Conservation (phyloP, 2,113 vertebrate genomes). For the Orthonyx spaldingii region DNA sequence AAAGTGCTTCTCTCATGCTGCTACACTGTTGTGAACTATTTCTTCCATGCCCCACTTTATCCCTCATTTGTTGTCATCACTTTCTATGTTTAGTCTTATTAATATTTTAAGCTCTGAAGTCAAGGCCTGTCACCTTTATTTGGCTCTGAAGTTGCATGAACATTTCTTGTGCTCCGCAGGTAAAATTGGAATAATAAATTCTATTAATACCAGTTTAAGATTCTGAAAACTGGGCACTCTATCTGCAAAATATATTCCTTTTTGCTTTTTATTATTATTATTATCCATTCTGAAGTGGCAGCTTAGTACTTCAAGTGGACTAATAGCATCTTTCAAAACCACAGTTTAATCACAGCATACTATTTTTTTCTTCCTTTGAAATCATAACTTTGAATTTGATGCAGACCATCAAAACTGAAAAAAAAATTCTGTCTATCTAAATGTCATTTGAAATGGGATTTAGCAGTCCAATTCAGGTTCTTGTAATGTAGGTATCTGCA, state of each 20-base stretch:
- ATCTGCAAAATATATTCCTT: neutral
- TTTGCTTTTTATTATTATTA: neutral
- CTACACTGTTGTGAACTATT: neutral
- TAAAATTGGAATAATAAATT: slow-evolving; percentile 40
- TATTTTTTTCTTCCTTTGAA: neutral
- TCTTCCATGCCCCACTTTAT: neutral
- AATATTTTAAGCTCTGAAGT: neutral
- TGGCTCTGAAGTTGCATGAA: neutral
- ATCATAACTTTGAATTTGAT: neutral
- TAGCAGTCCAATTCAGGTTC: neutral
- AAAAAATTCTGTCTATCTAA: neutral
- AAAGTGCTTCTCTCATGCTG: neutral
- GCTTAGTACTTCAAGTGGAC: neutral
- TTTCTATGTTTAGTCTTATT: neutral
- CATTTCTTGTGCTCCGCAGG: neutral
- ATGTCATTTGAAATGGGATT: neutral
- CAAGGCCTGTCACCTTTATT: neutral
- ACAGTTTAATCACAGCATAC: neutral
- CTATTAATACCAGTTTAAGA: neutral
- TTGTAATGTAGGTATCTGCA: neutral
- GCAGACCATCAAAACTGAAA: neutral
- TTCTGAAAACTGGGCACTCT: neutral
- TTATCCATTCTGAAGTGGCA: slow-evolving; percentile 10
- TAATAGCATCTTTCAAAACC: slow-evolving; percentile 4
- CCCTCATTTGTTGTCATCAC: neutral